These are phyloP conservation scores for Ctenomys sociabilis DNA, from an alignment of 2,113 vertebrate species.

Conservation along the genomic window DNA sequence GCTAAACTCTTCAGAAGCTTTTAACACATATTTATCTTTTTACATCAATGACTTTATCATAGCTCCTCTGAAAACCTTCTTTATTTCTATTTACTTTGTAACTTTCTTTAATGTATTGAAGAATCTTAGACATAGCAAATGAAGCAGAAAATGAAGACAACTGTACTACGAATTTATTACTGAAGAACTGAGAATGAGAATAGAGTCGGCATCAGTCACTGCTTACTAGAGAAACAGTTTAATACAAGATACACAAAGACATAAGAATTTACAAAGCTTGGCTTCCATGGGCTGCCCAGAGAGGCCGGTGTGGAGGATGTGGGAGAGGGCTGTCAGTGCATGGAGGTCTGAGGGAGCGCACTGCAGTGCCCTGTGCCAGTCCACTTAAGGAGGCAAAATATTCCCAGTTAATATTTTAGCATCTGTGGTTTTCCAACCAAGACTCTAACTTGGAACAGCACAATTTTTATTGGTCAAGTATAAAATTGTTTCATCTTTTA, in stretches of 20 bases:
- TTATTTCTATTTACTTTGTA: conserved; percentile 67
- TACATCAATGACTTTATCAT: conserved; percentile 57
- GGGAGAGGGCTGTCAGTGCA: too few relatives aligned
- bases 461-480: background rate
- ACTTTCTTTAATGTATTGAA: conserved; percentile 59
- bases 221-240: background rate
- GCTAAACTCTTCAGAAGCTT: background rate
- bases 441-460: background rate
- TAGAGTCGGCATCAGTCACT: background rate
- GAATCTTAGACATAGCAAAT: conserved; percentile 46
- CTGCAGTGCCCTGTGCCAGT: background rate
- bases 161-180: conserved; percentile 44
- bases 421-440: background rate
- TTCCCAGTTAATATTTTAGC: background rate
- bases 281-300: background rate
- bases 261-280: background rate
- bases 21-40: conserved; percentile 18
- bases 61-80: conserved; percentile 58
- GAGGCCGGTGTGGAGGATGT: background rate
- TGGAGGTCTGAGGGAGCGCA: background rate
- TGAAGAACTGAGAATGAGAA: conserved; percentile 8
- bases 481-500: background rate
- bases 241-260: background rate
- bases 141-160: conserved; percentile 44
- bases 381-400: background rate